These are phyloP conservation scores for Gymnocephalus cernua DNA, from an alignment of 2,113 vertebrate genomes.

Conservation along the genomic window DNA sequence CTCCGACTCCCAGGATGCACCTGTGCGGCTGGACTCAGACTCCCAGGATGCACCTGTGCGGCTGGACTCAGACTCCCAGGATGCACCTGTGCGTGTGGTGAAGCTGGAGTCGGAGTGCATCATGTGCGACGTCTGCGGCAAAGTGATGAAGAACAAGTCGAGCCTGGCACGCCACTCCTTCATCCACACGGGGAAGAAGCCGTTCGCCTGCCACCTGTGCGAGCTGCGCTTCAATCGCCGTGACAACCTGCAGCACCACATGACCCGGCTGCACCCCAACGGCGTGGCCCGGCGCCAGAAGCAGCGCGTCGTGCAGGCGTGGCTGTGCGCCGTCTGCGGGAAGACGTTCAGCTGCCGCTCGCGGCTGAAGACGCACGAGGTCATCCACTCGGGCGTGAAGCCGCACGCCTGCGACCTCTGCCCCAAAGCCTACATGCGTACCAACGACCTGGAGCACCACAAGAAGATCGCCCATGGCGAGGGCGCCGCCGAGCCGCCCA, in stretches of 20 bases:
- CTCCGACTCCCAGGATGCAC: slow-evolving; percentile 38
- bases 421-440: slow-evolving; percentile 78
- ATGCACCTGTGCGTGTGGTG: slow-evolving; percentile 21
- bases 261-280: slow-evolving; percentile 60
- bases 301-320: slow-evolving; percentile 35
- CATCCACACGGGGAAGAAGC: slow-evolving; percentile 77
- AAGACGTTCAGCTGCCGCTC: slow-evolving; percentile 77
- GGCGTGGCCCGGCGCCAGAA: slow-evolving; percentile 42
- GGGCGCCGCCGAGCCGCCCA: not conserved
- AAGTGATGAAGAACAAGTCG: slow-evolving; percentile 77
- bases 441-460: slow-evolving; percentile 76
- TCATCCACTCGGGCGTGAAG: slow-evolving; percentile 75
- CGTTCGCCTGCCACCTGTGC: slow-evolving; percentile 70
- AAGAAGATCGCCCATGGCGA: slow-evolving; percentile 54
- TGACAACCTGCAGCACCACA: slow-evolving; percentile 75
- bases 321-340: slow-evolving; percentile 72
- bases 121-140: slow-evolving; percentile 71
- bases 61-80: slow-evolving; percentile 29
- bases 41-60: slow-evolving; percentile 36
- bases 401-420: slow-evolving; percentile 72
- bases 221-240: slow-evolving; percentile 76
- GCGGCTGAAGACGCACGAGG: slow-evolving; percentile 68
- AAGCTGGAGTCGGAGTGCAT: slow-evolving; percentile 69
- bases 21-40: not conserved
- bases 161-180: slow-evolving; percentile 75